Conservation (phyloP, 2,888 invertebrate genomes). For the Phrixothrix hirtus region DNA sequence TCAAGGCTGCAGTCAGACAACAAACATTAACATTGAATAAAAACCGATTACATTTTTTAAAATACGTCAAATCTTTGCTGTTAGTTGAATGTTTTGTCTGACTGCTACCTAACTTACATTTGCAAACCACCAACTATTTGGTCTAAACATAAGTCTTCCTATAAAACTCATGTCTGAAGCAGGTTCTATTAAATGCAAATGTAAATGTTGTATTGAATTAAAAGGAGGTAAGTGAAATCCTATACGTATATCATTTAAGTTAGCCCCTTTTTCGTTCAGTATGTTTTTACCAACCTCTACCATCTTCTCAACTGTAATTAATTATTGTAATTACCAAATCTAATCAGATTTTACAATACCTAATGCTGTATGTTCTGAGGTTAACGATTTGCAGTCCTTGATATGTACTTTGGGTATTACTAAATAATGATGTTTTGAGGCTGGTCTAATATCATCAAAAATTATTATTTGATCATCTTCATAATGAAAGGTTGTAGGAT, state of each 20-base stretch:
- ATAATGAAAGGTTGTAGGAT: conserved; percentile 65
- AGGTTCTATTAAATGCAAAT: conserved; percentile 85
- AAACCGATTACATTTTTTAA: no score
- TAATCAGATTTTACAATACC: conserved; percentile 60
- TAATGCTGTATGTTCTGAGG: conserved; percentile 66
- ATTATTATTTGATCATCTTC: conserved; percentile 77
- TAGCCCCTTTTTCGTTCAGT: conserved; percentile 57
- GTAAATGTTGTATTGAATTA: conserved; percentile 78
- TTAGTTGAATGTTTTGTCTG: no score
- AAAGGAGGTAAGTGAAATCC: conserved; percentile 95
- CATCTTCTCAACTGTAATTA: conserved; percentile 68
- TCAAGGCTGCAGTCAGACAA: no score
- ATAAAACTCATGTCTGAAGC: conserved; percentile 72
- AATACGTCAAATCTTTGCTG: no score
- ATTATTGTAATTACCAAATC: background rate
- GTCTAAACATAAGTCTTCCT: conserved; percentile 68
- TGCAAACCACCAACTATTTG: conserved; percentile 81
- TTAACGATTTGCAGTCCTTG: conserved; percentile 71
- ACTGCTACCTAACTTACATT: conserved; percentile 67
- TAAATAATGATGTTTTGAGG: conserved; percentile 76
- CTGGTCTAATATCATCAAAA: conserved; percentile 84
- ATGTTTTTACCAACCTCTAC: conserved; percentile 61
- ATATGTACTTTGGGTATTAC: conserved; percentile 79
- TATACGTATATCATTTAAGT: conserved; percentile 56
- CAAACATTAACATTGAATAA: no score